phyloP scores from a whole-genome alignment of 2,113 vertebrate genomes.

The Phalacrocorax brasilianus region DNA sequence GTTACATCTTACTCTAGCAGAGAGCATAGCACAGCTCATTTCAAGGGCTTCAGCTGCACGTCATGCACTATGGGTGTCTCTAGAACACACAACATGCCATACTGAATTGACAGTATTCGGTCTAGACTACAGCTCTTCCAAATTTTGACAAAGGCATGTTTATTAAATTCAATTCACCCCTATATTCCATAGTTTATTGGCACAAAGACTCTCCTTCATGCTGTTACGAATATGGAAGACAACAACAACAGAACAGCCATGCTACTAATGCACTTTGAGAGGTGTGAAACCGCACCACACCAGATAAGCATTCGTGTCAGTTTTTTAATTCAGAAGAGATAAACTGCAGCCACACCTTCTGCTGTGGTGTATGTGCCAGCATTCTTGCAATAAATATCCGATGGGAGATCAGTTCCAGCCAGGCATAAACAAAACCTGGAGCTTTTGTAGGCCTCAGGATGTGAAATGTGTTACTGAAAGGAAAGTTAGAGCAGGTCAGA shows the following conservation, averaged over 20 bases:
- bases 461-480: conserved; percentile 97
- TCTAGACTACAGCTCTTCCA: not conserved
- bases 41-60: not conserved
- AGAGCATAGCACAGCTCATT: not conserved
- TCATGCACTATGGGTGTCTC: fast-evolving
- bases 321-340: conserved; percentile 66
- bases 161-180: not conserved
- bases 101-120: not conserved
- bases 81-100: not conserved
- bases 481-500: conserved; percentile 66
- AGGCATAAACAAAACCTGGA: conserved; percentile 97
- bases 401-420: conserved; percentile 98
- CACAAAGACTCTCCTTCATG: not conserved
- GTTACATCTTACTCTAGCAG: not conserved
- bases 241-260: conserved; percentile 35
- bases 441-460: conserved; percentile 99
- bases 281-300: conserved; percentile 12
- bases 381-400: conserved; percentile 99
- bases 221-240: conserved; percentile 37
- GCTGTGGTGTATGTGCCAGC: conserved; percentile 98
- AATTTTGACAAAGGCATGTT: not conserved
- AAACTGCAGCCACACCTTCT: conserved; percentile 91
- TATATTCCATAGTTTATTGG: not conserved
- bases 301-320: conserved; percentile 9
- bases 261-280: conserved; percentile 15